phyloP scores from a whole-genome alignment of 92 coral and sea anemone species.

The Epizoanthus scotinus region DNA sequence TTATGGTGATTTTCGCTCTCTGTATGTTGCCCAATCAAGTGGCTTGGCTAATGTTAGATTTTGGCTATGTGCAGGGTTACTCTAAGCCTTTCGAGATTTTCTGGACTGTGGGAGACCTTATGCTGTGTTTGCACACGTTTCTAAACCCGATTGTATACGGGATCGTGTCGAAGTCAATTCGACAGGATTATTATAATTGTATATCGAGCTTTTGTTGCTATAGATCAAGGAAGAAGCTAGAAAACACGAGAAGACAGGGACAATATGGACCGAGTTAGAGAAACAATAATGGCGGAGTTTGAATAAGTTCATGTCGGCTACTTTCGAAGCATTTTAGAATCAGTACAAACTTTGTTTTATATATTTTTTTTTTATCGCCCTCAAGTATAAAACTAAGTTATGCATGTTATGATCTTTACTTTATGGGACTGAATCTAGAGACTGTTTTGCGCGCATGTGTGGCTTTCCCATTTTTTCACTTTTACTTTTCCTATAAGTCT shows the following conservation, averaged over 20 bases:
- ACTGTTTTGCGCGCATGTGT: too few relatives aligned
- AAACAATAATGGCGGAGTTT: too few relatives aligned
- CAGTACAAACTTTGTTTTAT: too few relatives aligned
- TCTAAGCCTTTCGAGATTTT: not conserved
- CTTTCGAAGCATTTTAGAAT: too few relatives aligned
- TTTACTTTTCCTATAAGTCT: too few relatives aligned
- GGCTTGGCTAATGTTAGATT: slow-evolving; percentile 20
- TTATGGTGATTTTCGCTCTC: slow-evolving; percentile 1
- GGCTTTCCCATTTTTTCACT: too few relatives aligned
- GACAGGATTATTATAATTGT: not conserved
- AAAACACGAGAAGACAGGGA: not conserved
- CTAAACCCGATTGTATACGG: slow-evolving; percentile 19
- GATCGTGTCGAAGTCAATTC: slow-evolving; percentile 13
- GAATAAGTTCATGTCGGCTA: too few relatives aligned
- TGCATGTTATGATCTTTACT: too few relatives aligned
- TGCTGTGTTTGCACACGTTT: slow-evolving; percentile 14
- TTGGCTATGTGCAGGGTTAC: not conserved
- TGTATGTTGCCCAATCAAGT: slow-evolving; percentile 24
- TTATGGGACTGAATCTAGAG: too few relatives aligned
- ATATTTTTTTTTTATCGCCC: too few relatives aligned
- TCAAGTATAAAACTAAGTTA: too few relatives aligned
- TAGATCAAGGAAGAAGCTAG: not conserved
- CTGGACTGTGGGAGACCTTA: slow-evolving; percentile 11
- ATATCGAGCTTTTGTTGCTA: not conserved
- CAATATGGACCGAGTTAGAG: not conserved